Evolutionary conservation across 2,113 vertebrate species (phyloP).

Genomic region (Probosciger aterrimus): DNA sequence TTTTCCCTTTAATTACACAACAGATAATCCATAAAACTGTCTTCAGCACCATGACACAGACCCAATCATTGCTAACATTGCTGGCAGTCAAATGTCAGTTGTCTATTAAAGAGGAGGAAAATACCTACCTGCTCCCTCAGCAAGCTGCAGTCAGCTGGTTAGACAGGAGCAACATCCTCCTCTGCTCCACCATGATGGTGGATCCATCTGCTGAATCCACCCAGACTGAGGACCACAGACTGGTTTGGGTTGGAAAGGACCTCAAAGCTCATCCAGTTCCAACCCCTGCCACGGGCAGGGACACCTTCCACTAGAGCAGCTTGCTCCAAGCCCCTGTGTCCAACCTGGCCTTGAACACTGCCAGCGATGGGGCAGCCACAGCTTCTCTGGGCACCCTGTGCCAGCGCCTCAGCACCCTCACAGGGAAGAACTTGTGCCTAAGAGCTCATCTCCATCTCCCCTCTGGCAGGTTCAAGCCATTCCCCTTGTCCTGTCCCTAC

Average conservation of each 20-base stretch:
- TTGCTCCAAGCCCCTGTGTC: too few relatives aligned
- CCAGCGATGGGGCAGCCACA: too few relatives aligned
- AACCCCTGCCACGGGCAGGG: not conserved
- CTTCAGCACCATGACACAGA: not conserved
- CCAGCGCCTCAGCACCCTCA: too few relatives aligned
- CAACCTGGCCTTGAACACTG: too few relatives aligned
- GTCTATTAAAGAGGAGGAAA: not conserved
- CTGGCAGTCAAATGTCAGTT: not conserved
- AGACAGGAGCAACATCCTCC: not conserved
- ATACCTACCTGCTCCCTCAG: not conserved
- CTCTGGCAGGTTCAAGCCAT: too few relatives aligned
- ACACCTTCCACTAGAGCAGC: not conserved
- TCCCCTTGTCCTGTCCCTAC: too few relatives aligned
- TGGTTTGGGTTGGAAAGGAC: not conserved
- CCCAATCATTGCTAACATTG: not conserved
- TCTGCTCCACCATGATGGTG: not conserved
- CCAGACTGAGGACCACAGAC: too few relatives aligned
- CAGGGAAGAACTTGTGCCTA: too few relatives aligned
- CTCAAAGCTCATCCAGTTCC: rapidly evolving
- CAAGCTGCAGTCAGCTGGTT: not conserved
- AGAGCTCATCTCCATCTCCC: too few relatives aligned
- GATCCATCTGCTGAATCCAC: not conserved
- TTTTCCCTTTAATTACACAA: not conserved
- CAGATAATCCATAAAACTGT: not conserved
- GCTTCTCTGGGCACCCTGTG: too few relatives aligned